Evolutionary conservation across 2,888 invertebrate species (phyloP).

Genomic region (Himalopsyche japonica): DNA sequence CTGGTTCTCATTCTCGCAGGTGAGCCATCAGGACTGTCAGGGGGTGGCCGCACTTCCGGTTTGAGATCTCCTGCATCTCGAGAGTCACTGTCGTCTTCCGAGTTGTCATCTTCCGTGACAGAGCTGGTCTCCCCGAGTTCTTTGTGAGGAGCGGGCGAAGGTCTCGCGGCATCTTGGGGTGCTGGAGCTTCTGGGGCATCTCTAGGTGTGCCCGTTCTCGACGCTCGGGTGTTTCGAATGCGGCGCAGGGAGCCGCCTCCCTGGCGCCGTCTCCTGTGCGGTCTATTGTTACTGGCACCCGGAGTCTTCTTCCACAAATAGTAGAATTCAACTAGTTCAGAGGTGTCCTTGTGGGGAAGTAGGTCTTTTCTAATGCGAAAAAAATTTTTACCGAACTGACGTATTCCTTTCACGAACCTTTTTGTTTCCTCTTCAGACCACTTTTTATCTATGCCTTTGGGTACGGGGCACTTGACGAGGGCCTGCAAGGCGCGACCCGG

Average conservation of each 20-base stretch:
- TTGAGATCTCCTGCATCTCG: conserved; percentile 78
- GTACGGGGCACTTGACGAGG: conserved; percentile 94
- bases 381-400: conserved; percentile 99
- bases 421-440: conserved; percentile 99
- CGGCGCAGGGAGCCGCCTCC: conserved; percentile 85
- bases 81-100: conserved; percentile 94
- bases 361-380: conserved; percentile 96
- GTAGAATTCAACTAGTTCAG: conserved; percentile 97
- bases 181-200: conserved; percentile 67
- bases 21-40: conserved; percentile 75
- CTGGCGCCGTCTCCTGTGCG: conserved; percentile 86
- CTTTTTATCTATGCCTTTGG: conserved; percentile 95
- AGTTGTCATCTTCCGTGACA: conserved; percentile 87
- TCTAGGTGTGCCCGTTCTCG: conserved; percentile 77
- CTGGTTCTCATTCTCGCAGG: conserved; percentile 89
- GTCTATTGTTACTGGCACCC: conserved; percentile 94
- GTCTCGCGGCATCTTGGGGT: conserved; percentile 61
- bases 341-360: conserved; percentile 94
- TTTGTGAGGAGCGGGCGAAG: conserved; percentile 67
- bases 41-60: conserved; percentile 83
- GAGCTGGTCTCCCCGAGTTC: conserved; percentile 75
- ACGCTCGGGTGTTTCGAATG: conserved; percentile 85
- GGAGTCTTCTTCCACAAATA: conserved; percentile 99
- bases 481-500: conserved; percentile 95
- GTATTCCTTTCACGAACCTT: conserved; percentile 96